phyloP scores from a whole-genome alignment of 1,140 invertebrate genomes.

The Drosophila nikananu region DNA sequence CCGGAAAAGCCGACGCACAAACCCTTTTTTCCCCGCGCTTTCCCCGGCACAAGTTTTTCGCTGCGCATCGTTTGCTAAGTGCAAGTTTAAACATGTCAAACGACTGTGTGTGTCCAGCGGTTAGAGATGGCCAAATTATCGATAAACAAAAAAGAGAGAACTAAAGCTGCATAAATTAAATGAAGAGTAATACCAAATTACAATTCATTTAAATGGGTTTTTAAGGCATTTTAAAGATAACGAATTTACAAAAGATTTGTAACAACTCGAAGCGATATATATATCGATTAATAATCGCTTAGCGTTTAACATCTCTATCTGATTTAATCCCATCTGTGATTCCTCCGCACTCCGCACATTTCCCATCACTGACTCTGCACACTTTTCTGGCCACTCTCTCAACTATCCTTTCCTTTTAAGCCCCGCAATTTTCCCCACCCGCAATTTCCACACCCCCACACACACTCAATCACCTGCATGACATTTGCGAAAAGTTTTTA shows the following conservation, averaged over 20 bases:
- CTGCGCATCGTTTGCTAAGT: conserved; percentile 14
- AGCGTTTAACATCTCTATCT: not conserved
- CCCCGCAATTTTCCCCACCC: conserved; percentile 5
- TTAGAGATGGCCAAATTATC: not conserved
- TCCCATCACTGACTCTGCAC: conserved; percentile 2
- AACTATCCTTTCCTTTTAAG: conserved; percentile 17
- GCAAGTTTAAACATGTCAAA: conserved; percentile 51
- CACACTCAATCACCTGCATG: conserved; percentile 44
- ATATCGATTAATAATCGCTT: not conserved
- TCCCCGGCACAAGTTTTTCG: conserved; percentile 11
- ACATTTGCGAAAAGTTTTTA: conserved; percentile 65
- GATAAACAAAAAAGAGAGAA: not conserved
- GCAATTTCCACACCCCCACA: not conserved
- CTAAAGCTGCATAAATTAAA: not conserved
- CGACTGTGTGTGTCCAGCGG: conserved; percentile 15
- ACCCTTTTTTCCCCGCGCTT: conserved; percentile 4
- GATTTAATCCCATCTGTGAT: not conserved
- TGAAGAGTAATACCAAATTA: not conserved
- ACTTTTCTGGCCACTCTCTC: conserved; percentile 21
- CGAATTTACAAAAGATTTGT: not conserved
- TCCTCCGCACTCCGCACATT: not conserved
- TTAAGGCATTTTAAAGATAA: not conserved
- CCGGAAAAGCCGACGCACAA: not conserved
- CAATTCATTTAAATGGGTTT: not conserved
- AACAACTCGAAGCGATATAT: not conserved